These are phyloP conservation scores for Zoanthus solanderi DNA, from an alignment of 92 coral and sea anemone genomes.

Conservation along the genomic window DNA sequence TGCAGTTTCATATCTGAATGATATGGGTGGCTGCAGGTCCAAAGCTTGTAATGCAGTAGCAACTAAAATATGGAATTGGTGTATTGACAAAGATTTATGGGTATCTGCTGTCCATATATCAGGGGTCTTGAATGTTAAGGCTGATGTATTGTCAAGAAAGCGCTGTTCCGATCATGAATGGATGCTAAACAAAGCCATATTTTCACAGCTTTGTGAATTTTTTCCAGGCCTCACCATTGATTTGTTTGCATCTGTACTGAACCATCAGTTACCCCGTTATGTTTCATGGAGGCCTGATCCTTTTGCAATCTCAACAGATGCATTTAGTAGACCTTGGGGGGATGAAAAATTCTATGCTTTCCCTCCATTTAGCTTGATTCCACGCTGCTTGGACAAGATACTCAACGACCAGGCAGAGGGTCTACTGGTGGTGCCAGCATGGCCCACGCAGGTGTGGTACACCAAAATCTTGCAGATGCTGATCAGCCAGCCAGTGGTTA, in stretches of 20 bases:
- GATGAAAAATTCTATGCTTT: constrained; percentile 42
- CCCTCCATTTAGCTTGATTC: constrained; percentile 40
- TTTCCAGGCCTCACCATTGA: constrained; percentile 38
- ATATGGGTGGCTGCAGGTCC: not conserved
- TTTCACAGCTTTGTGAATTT: not conserved
- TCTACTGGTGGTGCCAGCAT: constrained; percentile 50
- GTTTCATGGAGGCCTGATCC: constrained; percentile 66
- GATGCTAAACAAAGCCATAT: constrained; percentile 17
- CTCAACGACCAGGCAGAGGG: constrained; percentile 40
- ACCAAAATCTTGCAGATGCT: constrained; percentile 29
- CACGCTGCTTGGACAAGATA: constrained; percentile 54
- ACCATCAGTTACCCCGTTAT: constrained; percentile 39
- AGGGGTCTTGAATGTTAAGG: not conserved
- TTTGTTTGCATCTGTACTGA: constrained; percentile 49
- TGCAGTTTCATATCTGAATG: not conserved
- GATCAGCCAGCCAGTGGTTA: not conserved
- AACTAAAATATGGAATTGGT: not conserved
- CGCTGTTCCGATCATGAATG: constrained; percentile 49
- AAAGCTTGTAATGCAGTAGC: not conserved
- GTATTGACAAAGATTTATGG: not conserved
- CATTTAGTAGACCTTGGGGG: constrained; percentile 39
- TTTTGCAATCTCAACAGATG: constrained; percentile 32
- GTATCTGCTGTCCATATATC: not conserved
- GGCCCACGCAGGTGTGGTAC: constrained; percentile 31
- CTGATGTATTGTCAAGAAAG: not conserved